Evolutionary conservation across 2,113 vertebrate genomes (phyloP).

Genomic region (Lipophrys pholis): DNA sequence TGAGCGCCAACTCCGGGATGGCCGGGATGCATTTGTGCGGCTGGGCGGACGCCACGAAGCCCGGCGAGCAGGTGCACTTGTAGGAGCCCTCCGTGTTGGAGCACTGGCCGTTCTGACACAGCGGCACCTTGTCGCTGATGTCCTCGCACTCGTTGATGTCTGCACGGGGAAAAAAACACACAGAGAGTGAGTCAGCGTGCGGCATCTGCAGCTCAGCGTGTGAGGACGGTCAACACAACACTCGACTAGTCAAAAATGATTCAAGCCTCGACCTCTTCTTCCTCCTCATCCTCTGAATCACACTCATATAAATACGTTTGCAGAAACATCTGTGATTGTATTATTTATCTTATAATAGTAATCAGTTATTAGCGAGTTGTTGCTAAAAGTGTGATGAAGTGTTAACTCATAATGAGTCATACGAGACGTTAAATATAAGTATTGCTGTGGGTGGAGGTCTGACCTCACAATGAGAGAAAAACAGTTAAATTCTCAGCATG

Average conservation of each 20-base stretch:
- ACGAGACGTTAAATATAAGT: no score
- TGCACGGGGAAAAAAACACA: conserved; percentile 58
- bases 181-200: no score
- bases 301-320: no score
- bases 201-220: conserved; percentile 32
- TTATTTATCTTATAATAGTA: no score
- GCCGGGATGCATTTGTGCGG: conserved; percentile 89
- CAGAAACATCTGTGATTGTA: no score
- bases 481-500: no score
- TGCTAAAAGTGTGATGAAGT: no score
- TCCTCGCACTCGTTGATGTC: conserved; percentile 95
- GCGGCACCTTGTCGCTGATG: conserved; percentile 85
- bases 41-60: conserved; percentile 84
- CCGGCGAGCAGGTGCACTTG: conserved; percentile 88
- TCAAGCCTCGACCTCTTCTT: neutral
- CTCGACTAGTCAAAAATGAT: conserved; percentile 20
- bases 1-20: conserved; percentile 59
- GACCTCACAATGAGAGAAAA: no score
- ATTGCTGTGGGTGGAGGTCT: no score
- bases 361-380: no score
- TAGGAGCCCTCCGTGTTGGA: conserved; percentile 94
- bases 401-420: no score
- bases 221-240: neutral
- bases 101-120: conserved; percentile 89
- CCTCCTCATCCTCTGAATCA: neutral